Evolutionary conservation across 2,888 invertebrate species (phyloP).

Genomic region (Cephus runcator): DNA sequence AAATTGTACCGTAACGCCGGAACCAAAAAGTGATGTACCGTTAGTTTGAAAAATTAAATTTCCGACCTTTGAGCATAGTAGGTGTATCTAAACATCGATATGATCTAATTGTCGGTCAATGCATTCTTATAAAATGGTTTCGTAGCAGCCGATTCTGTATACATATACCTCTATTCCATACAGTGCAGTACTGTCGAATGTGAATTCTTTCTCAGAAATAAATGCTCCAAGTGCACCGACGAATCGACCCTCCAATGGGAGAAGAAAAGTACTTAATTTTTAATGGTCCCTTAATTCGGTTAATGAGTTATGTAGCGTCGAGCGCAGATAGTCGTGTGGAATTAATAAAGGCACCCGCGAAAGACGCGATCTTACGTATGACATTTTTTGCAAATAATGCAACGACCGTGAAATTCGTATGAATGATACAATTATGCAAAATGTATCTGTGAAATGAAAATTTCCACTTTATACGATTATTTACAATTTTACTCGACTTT

Average conservation of each 20-base stretch:
- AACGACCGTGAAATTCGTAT: background rate
- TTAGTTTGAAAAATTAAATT: no score
- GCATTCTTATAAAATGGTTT: background rate
- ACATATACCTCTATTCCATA: background rate
- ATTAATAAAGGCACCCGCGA: background rate
- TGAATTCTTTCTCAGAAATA: background rate
- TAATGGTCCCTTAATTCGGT: background rate
- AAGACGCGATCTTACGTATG: background rate
- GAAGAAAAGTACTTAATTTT: background rate
- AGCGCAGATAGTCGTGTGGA: background rate
- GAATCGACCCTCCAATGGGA: background rate
- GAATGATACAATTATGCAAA: background rate
- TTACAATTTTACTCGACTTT: background rate
- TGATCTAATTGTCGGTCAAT: background rate
- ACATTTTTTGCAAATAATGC: background rate
- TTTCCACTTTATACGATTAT: background rate
- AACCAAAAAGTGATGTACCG: no score
- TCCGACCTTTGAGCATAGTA: background rate
- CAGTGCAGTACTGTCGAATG: background rate
- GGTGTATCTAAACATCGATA: background rate
- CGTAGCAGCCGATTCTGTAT: background rate
- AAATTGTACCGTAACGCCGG: no score
- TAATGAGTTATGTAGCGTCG: background rate
- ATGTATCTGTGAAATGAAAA: background rate
- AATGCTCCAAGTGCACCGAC: background rate